Evolutionary conservation across 2,888 invertebrate species (phyloP).

Genomic region (Rhyacophila evoluta): DNA sequence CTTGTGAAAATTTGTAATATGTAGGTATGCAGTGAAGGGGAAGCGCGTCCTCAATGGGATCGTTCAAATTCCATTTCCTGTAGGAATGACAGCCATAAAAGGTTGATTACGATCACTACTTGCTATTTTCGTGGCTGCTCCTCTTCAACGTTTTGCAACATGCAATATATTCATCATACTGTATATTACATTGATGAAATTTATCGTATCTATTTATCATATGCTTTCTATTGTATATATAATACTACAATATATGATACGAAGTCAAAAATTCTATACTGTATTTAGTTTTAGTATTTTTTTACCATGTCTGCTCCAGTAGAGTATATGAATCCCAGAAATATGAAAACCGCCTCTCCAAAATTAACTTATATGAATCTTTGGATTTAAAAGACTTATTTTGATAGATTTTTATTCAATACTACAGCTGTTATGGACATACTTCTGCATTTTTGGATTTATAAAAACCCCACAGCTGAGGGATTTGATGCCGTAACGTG

Average conservation of each 20-base stretch:
- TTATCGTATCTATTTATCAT: not conserved
- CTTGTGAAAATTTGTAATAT: not conserved
- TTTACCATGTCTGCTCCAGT: not conserved
- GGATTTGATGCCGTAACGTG: too few relatives aligned
- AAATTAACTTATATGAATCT: too few relatives aligned
- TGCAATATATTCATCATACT: not conserved
- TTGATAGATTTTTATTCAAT: too few relatives aligned
- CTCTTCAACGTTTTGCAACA: not conserved
- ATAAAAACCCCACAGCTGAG: too few relatives aligned
- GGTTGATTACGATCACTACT: not conserved
- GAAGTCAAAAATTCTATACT: not conserved
- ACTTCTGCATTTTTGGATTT: too few relatives aligned
- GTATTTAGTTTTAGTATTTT: not conserved
- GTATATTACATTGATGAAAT: not conserved
- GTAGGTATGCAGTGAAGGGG: not conserved
- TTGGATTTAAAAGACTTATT: too few relatives aligned
- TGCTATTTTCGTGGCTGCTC: not conserved
- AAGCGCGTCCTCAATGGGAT: not conserved
- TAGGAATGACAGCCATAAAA: not conserved
- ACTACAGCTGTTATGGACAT: too few relatives aligned
- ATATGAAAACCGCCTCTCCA: too few relatives aligned
- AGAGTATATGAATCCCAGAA: not conserved
- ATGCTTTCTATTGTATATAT: not conserved
- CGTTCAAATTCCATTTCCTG: conserved; percentile 6
- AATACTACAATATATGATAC: not conserved